Evolutionary conservation across 2,113 vertebrate species (phyloP).

Genomic region (Upupa epops): DNA sequence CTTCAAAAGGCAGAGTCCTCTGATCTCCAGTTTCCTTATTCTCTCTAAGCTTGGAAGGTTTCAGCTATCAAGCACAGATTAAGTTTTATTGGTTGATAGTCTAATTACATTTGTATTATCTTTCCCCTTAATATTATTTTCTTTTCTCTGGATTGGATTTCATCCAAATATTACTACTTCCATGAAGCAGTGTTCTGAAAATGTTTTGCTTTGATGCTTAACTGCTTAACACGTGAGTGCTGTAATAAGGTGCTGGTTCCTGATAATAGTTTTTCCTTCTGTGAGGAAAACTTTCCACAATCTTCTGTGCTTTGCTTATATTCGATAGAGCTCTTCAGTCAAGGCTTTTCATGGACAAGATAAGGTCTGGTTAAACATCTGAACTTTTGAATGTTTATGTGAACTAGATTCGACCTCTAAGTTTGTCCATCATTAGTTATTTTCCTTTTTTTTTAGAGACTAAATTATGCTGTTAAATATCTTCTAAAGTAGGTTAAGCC

Average conservation of each 20-base stretch:
- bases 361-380: constrained; percentile 67
- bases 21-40: constrained; percentile 51
- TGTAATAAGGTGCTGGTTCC: constrained; percentile 56
- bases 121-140: constrained; percentile 61
- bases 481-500: constrained; percentile 59
- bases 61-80: constrained; percentile 62
- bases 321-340: constrained; percentile 32
- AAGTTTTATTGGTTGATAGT: constrained; percentile 57
- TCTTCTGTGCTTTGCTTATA: constrained; percentile 17
- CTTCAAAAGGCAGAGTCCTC: constrained; percentile 51
- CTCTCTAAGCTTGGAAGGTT: constrained; percentile 55
- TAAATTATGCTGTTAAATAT: constrained; percentile 65
- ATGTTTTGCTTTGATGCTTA: constrained; percentile 59
- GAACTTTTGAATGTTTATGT: constrained; percentile 68
- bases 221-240: constrained; percentile 10
- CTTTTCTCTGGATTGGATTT: constrained; percentile 44
- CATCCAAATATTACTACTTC: constrained; percentile 36
- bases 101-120: constrained; percentile 66
- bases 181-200: constrained; percentile 40
- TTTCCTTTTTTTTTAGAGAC: constrained; percentile 54
- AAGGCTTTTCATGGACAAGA: constrained; percentile 63
- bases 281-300: constrained; percentile 37
- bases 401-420: constrained; percentile 54
- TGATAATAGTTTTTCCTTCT: constrained; percentile 47
- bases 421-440: constrained; percentile 63